phyloP scores from a whole-genome alignment of 2,888 invertebrate species.

The Himalopsyche japonica region DNA sequence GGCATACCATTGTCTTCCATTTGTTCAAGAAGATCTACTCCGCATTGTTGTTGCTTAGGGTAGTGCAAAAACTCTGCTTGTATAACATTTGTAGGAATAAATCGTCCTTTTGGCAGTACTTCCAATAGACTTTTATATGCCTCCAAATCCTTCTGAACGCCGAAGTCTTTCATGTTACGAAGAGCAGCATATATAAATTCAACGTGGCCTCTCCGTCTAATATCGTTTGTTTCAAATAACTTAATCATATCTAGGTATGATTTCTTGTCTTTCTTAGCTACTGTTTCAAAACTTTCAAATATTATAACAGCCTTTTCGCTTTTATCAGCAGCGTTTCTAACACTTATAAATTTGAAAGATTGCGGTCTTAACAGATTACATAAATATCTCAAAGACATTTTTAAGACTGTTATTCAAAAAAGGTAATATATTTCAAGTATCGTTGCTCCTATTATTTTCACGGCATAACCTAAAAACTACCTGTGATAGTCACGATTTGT shows the following conservation, averaged over 20 bases:
- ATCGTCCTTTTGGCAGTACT: conserved; percentile 85
- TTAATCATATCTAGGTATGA: conserved; percentile 74
- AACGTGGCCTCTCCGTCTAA: conserved; percentile 81
- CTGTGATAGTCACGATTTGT: no score
- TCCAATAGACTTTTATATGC: conserved; percentile 85
- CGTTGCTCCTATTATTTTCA: background rate
- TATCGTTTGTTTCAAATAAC: conserved; percentile 70
- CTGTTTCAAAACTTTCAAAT: conserved; percentile 56
- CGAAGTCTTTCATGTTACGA: conserved; percentile 85
- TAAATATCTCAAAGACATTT: conserved; percentile 26
- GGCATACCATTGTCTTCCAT: conserved; percentile 88
- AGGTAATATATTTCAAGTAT: background rate
- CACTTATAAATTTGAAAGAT: conserved; percentile 42
- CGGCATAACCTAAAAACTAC: background rate
- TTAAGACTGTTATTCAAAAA: background rate
- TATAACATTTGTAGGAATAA: conserved; percentile 79
- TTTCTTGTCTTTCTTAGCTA: conserved; percentile 65
- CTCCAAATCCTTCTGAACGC: conserved; percentile 83
- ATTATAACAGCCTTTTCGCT: conserved; percentile 51
- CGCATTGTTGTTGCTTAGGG: conserved; percentile 94
- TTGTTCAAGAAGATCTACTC: conserved; percentile 85
- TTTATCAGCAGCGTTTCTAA: conserved; percentile 48
- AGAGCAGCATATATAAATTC: conserved; percentile 93
- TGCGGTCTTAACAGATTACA: conserved; percentile 23
- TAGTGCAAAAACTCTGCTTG: conserved; percentile 92